Evolutionary conservation across 1,140 invertebrate genomes (phyloP).

Genomic region (Oreohelix idahoensis): DNA sequence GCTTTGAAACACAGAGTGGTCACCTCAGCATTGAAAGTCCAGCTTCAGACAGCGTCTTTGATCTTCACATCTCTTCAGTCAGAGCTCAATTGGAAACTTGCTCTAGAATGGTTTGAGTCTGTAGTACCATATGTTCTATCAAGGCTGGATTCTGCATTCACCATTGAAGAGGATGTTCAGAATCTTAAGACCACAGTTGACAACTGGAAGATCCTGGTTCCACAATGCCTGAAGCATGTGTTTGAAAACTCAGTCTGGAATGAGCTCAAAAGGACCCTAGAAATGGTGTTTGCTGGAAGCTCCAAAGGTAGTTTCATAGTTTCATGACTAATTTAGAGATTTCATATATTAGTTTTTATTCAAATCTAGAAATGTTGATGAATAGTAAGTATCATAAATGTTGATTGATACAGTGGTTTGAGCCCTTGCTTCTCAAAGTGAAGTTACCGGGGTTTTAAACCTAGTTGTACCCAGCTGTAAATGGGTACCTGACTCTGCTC

Average conservation of each 20-base stretch:
- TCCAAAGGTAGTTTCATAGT: not conserved
- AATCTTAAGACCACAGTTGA: not conserved
- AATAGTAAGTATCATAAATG: too few species aligned
- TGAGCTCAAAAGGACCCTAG: not conserved
- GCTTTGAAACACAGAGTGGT: not conserved
- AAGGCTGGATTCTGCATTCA: not conserved
- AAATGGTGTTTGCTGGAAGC: not conserved
- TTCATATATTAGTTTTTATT: too few species aligned
- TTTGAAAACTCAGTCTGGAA: not conserved
- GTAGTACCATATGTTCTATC: not conserved
- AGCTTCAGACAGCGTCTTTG: not conserved
- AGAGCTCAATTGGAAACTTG: constrained; percentile 36
- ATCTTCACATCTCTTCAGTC: constrained; percentile 37
- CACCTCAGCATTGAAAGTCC: not conserved
- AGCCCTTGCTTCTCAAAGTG: too few species aligned
- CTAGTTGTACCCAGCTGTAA: too few species aligned
- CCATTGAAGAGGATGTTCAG: not conserved
- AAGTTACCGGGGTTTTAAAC: too few species aligned
- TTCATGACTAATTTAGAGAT: too few species aligned
- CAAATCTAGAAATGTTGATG: too few species aligned
- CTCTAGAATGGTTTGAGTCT: constrained; percentile 32
- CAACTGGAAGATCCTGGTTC: not conserved
- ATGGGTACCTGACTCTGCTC: too few species aligned
- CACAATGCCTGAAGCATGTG: not conserved
- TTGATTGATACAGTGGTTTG: too few species aligned